These are phyloP conservation scores for Epinotia bilunana DNA, from an alignment of 2,888 invertebrate species.

Conservation along the genomic window DNA sequence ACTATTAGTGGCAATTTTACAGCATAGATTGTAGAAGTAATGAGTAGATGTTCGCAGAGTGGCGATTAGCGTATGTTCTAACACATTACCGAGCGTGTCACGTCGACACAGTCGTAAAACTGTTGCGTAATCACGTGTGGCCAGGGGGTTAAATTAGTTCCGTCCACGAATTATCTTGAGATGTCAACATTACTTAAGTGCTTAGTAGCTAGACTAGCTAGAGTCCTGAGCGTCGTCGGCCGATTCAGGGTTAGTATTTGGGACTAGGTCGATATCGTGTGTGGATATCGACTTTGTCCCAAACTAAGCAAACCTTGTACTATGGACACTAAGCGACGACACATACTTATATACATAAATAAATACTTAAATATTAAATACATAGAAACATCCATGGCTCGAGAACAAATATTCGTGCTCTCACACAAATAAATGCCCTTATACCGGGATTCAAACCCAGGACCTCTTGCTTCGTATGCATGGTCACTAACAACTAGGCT, in stretches of 20 bases:
- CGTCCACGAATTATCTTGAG: slow-evolving; percentile 29
- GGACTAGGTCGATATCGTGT: too few relatives aligned
- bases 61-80: slow-evolving; percentile 34
- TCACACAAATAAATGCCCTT: too few relatives aligned
- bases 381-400: too few relatives aligned
- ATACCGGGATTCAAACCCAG: too few relatives aligned
- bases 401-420: too few relatives aligned
- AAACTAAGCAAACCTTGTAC: too few relatives aligned
- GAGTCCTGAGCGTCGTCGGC: not conserved
- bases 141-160: slow-evolving; percentile 33
- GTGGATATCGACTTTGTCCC: too few relatives aligned
- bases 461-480: too few relatives aligned
- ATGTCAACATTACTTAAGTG: not conserved
- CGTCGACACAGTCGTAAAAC: slow-evolving; percentile 51
- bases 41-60: slow-evolving; percentile 27
- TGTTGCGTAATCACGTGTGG: slow-evolving; percentile 50
- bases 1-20: slow-evolving; percentile 21
- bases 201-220: not conserved
- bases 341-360: too few relatives aligned
- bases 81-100: slow-evolving; percentile 52
- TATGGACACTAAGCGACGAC: too few relatives aligned
- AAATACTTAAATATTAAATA: too few relatives aligned
- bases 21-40: slow-evolving; percentile 25
- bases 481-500: too few relatives aligned
- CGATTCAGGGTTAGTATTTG: not conserved